phyloP scores from a whole-genome alignment of 2,113 vertebrate species.

The Sigmodon hispidus region DNA sequence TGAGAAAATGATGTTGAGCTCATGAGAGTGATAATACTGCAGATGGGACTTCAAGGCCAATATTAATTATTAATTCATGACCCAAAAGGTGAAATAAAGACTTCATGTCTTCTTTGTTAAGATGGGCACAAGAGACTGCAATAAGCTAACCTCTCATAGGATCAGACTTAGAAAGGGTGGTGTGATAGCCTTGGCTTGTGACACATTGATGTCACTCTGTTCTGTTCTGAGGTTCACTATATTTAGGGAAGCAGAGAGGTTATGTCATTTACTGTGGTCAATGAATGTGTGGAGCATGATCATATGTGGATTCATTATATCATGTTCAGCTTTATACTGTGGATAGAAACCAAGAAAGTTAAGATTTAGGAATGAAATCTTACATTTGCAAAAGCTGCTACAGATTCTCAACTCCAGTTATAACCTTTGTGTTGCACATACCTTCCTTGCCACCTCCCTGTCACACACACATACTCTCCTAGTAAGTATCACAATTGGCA shows the following conservation, averaged over 20 bases:
- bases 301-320: not conserved
- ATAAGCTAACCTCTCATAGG: not conserved
- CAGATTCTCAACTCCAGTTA: conserved; percentile 26
- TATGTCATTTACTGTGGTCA: conserved; percentile 11
- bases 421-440: not conserved
- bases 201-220: conserved; percentile 11
- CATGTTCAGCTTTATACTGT: not conserved
- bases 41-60: not conserved
- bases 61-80: conserved; percentile 6
- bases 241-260: not conserved
- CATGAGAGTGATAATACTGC: not conserved
- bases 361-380: not conserved
- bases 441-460: fast-evolving
- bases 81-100: not conserved
- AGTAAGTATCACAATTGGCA: not conserved
- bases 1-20: not conserved
- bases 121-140: not conserved
- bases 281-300: not conserved
- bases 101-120: not conserved
- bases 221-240: conserved; percentile 7
- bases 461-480: no score
- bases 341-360: not conserved
- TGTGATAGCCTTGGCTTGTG: not conserved
- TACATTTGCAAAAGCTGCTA: not conserved
- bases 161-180: not conserved